Evolutionary conservation across 2,888 invertebrate species (phyloP).

Genomic region (Zaprionus lineosus): DNA sequence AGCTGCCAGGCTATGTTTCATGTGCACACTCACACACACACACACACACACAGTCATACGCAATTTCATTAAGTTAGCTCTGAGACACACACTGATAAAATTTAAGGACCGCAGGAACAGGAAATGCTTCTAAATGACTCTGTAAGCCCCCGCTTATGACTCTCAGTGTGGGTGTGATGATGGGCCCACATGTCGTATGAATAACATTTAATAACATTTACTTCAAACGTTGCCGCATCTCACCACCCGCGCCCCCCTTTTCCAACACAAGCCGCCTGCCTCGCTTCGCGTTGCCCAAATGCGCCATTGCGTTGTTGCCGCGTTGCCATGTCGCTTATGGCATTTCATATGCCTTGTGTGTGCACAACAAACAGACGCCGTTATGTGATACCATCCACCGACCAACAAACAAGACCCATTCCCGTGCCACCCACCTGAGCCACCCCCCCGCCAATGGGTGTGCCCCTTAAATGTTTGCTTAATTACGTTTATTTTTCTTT

Average conservation of each 20-base stretch:
- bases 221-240: conserved; percentile 35
- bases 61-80: conserved; percentile 42
- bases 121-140: conserved; percentile 34
- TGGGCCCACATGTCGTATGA: conserved; percentile 49
- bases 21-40: no score
- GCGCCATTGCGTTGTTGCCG: no score
- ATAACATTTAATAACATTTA: conserved; percentile 62
- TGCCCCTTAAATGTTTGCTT: conserved; percentile 36
- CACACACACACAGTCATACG: no score
- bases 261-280: no score
- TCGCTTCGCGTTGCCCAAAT: no score
- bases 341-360: conserved; percentile 15
- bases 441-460: no score
- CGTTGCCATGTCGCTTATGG: no score
- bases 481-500: conserved; percentile 50
- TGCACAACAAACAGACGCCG: conserved; percentile 21
- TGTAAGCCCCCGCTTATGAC: conserved; percentile 34
- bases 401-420: background rate
- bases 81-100: conserved; percentile 35
- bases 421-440: no score
- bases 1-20: conserved; percentile 14
- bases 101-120: conserved; percentile 43
- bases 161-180: no score
- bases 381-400: conserved; percentile 26
- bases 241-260: no score